A percentile compares a stretch with the other conserved stretches of the same genome.
These are phyloP conservation scores for Drosophila sp. DNA, from an alignment of 1,140 invertebrate species.

Conservation along the genomic window DNA sequence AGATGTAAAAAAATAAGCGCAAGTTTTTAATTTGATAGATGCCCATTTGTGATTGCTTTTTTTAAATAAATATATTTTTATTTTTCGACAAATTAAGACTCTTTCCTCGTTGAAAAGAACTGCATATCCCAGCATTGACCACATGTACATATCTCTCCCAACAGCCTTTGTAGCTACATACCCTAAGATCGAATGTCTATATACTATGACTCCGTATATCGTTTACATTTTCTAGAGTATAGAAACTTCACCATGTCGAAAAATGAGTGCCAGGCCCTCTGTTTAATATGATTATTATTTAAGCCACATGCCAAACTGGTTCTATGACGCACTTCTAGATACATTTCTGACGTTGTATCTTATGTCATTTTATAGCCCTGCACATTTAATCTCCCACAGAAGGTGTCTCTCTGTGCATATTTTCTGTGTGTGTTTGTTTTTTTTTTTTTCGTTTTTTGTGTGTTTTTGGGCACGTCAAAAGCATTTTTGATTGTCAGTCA, in stretches of 20 bases:
- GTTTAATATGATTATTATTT: conserved; percentile 12
- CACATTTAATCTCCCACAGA: conserved; percentile 22
- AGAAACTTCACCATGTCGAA: background rate
- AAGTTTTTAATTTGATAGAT: too few species aligned
- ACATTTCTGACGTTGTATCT: conserved; percentile 23
- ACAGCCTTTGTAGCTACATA: too few species aligned
- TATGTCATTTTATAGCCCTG: conserved; percentile 26
- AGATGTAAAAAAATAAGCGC: too few species aligned
- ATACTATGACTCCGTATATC: too few species aligned
- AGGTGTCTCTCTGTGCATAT: conserved; percentile 19
- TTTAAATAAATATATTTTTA: too few species aligned
- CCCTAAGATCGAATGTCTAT: too few species aligned
- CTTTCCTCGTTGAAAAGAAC: too few species aligned
- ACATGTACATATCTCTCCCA: too few species aligned
- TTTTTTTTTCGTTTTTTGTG: background rate
- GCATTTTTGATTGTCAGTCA: conserved; percentile 18
- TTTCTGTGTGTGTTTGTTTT: conserved; percentile 3
- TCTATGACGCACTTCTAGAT: conserved; percentile 21
- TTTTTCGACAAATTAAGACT: too few species aligned
- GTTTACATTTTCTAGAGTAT: background rate
- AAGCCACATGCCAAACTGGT: conserved; percentile 20
- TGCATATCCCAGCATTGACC: too few species aligned
- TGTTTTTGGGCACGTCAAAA: conserved; percentile 14
- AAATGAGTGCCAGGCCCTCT: background rate
- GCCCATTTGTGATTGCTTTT: too few species aligned